Evolutionary conservation across 2,888 invertebrate genomes (phyloP).

Genomic region (Lamellibrachia satsuma): DNA sequence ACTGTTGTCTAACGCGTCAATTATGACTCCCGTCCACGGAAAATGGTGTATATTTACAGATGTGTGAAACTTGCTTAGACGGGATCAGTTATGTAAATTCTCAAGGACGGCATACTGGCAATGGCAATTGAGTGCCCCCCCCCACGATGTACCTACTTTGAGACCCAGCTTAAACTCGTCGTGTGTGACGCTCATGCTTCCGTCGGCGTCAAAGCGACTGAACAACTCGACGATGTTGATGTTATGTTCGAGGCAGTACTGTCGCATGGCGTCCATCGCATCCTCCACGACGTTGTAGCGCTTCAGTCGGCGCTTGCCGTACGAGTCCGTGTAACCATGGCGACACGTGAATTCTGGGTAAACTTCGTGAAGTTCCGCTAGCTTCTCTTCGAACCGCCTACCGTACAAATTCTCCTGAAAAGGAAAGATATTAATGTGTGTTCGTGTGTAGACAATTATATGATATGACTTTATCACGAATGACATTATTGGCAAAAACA

Average conservation of each 20-base stretch:
- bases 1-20: too few species aligned
- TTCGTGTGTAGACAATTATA: too few species aligned
- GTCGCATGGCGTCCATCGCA: constrained; percentile 54
- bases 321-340: constrained; percentile 59
- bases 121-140: not conserved
- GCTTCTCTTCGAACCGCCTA: constrained; percentile 27
- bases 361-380: not conserved
- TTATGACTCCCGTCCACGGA: too few species aligned
- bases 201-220: constrained; percentile 58
- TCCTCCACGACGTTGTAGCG: constrained; percentile 57
- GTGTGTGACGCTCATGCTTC: constrained; percentile 58
- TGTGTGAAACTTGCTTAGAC: too few species aligned
- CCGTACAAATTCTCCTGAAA: constrained; percentile 37
- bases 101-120: too few species aligned
- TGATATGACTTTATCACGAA: too few species aligned
- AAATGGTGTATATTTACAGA: too few species aligned
- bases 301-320: constrained; percentile 56
- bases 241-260: constrained; percentile 53
- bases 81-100: too few species aligned
- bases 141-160: constrained; percentile 42
- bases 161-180: constrained; percentile 59
- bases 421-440: not conserved
- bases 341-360: constrained; percentile 49
- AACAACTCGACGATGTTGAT: constrained; percentile 60
- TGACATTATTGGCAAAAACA: too few species aligned